phyloP scores from a whole-genome alignment of 2,888 invertebrate species.

The Drosophila austrosaltans region DNA sequence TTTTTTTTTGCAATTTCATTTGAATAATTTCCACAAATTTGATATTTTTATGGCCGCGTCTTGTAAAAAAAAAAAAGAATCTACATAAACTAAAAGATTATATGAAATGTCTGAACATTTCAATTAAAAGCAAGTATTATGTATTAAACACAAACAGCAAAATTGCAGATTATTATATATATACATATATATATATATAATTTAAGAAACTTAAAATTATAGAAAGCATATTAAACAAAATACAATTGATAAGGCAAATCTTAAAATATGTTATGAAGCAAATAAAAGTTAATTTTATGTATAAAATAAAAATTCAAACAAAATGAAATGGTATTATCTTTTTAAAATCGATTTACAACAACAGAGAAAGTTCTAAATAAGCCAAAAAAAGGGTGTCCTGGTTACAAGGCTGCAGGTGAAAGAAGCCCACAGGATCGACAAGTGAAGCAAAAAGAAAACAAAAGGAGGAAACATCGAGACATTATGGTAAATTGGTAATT shows the following conservation, averaged over 20 bases:
- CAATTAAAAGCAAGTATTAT: conserved; percentile 7
- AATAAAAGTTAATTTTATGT: conserved; percentile 25
- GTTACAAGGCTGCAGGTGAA: too few relatives aligned
- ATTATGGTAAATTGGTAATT: too few relatives aligned
- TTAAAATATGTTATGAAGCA: conserved; percentile 22
- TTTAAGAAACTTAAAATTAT: conserved; percentile 17
- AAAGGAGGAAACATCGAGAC: too few relatives aligned
- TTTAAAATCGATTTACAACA: background rate
- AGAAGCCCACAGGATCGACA: too few relatives aligned
- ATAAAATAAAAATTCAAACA: conserved; percentile 18
- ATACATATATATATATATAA: conserved; percentile 8
- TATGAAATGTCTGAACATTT: conserved; percentile 13
- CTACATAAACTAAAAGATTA: background rate
- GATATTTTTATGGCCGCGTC: conserved; percentile 1
- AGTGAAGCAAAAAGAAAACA: too few relatives aligned
- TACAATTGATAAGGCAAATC: conserved; percentile 14
- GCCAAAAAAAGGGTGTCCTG: too few relatives aligned
- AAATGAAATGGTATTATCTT: conserved; percentile 13
- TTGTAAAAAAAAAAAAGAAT: conserved; percentile 7
- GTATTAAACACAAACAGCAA: conserved; percentile 15
- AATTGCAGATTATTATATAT: conserved; percentile 12
- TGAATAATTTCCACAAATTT: background rate
- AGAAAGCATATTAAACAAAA: conserved; percentile 9
- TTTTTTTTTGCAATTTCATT: background rate
- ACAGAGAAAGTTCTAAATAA: too few relatives aligned